Base-by-base conservation (phyloP, 2,888 invertebrate species). In the Scaptomyza caliginosa region DNA sequence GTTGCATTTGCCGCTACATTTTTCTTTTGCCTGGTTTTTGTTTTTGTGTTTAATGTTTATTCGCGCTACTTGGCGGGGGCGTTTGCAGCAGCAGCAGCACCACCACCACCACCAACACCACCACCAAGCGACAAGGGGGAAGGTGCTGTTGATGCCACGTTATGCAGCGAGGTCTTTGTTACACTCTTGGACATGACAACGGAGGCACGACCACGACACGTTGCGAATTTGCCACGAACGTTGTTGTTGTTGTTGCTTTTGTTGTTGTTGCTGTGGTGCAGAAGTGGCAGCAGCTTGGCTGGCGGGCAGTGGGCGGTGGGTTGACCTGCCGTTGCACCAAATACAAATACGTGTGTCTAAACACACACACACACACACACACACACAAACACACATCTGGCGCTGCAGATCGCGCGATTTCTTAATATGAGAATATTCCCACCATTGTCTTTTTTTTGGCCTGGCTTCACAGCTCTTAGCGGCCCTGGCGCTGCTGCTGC, bases 381-480 rank as follows among this genome's bases (percentile, higher is more conserved):
- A 74, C 55, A 55, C 54, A 73, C 28, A 11, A 28, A 28, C 4
- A 28, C 77, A 82, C 79, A 80, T 77, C 82, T 78, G 82, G 84
- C 80, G 82, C 85, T 80, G 80, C 81, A 80, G 88, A 84, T 89
- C 90, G 90, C 89, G 90, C 90, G 90, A 89, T 90, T 90, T 90
- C 89, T 89, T 89, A 89, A 89, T 90, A 91, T 91, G 91, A 91
- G 91, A 91, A 91, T 88, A 88, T 91, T 91, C 91, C 90, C 91
- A 91, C 91, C 90, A 91, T 91, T 91, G 91, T 91, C 84, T 90
- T 55, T 34, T 16, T 23, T 49, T 40, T 34, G 45, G 54, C 38
- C 50, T 43, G 48, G 54, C 68, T 59, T 59, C 16, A 26, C 16
- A 19, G 45, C 45, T 45, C 45, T 45, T 34, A 34, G 32, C 28